Evolutionary conservation across 2,888 invertebrate species (phyloP).

Genomic region (Brassicogethes aeneus): DNA sequence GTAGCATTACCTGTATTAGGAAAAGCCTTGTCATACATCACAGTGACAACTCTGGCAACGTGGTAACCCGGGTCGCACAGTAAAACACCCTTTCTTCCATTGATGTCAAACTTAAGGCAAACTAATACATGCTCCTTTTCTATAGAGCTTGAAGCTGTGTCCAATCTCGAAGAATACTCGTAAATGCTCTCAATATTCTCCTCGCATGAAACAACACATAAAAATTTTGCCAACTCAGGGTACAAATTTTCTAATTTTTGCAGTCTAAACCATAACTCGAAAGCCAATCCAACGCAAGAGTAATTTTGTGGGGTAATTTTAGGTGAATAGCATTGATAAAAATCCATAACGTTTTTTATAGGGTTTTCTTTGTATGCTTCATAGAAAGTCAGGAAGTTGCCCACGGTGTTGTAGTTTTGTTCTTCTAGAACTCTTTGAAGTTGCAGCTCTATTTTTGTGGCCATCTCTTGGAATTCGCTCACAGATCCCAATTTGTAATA

Average conservation of each 20-base stretch:
- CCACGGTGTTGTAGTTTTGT: conserved; percentile 84
- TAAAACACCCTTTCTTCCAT: conserved; percentile 65
- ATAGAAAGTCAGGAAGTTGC: conserved; percentile 66
- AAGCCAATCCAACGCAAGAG: conserved; percentile 83
- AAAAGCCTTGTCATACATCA: conserved; percentile 76
- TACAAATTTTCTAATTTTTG: conserved; percentile 52
- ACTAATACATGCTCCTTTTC: conserved; percentile 87
- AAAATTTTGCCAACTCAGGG: conserved; percentile 55
- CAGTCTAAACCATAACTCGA: conserved; percentile 65
- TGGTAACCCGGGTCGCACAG: conserved; percentile 89
- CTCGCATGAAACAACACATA: conserved; percentile 79
- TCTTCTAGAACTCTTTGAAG: conserved; percentile 73
- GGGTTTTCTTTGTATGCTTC: conserved; percentile 54
- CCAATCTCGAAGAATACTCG: conserved; percentile 52
- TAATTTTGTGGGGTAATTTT: conserved; percentile 69
- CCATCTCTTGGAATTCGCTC: conserved; percentile 69
- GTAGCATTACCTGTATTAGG: conserved; percentile 67
- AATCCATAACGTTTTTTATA: conserved; percentile 57
- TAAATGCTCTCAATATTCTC: conserved; percentile 62
- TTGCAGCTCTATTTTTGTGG: conserved; percentile 67
- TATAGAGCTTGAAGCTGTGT: conserved; percentile 48
- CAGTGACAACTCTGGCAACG: conserved; percentile 73
- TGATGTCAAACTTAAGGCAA: conserved; percentile 63
- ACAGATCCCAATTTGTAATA: conserved; percentile 43
- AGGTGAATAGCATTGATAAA: conserved; percentile 68